A percentile compares a stretch with the other conserved stretches of the same genome.
Conservation (phyloP, 2,113 vertebrate genomes). For the Neofelis nebulosa region DNA sequence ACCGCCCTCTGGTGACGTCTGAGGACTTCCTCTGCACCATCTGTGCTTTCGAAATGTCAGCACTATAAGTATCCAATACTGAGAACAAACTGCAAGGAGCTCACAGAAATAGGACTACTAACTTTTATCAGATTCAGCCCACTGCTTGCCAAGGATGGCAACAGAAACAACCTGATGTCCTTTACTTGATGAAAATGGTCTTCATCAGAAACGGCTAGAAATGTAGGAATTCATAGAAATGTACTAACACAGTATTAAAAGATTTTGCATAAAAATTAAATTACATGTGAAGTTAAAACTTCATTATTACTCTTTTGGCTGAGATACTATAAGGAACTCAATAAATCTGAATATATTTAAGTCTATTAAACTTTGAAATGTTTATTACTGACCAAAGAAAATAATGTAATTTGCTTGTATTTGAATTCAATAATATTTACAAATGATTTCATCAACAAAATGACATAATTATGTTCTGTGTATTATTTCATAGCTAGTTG, state of each 20-base stretch:
- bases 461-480: background rate
- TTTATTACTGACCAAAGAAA: background rate
- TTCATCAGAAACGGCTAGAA: slow-evolving; percentile 46
- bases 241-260: background rate
- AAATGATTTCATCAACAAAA: background rate
- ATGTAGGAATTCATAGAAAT: background rate
- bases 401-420: background rate
- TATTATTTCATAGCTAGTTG: background rate
- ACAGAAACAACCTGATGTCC: slow-evolving; percentile 67
- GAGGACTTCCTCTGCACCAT: slow-evolving; percentile 83
- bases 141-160: slow-evolving; percentile 73
- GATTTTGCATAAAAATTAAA: background rate
- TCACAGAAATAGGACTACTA: slow-evolving; percentile 81
- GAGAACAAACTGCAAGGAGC: slow-evolving; percentile 77
- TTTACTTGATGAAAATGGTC: slow-evolving; percentile 62
- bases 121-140: slow-evolving; percentile 76
- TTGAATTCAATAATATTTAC: background rate
- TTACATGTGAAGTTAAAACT: background rate
- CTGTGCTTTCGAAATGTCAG: slow-evolving; percentile 82
- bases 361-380: background rate
- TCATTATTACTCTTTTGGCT: background rate
- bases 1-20: slow-evolving; percentile 80
- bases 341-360: background rate
- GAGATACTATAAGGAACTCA: background rate
- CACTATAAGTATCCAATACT: slow-evolving; percentile 81